A percentile compares a stretch with the other conserved stretches of the same genome.
phyloP scores from a whole-genome alignment of 2,888 invertebrate species.

The Thyatira batis region DNA sequence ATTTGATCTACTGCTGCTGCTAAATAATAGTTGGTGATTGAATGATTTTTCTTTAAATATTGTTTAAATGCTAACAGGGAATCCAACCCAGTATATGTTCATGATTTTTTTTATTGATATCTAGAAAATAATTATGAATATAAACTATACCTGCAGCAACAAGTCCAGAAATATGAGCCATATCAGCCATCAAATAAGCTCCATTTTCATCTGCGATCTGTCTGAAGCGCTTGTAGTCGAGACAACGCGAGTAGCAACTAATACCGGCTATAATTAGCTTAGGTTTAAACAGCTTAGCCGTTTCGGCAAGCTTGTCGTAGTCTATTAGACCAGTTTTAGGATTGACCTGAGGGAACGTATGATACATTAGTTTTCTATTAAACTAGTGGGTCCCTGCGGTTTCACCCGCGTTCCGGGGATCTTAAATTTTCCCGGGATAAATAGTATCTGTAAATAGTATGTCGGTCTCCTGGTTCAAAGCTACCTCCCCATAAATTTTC shows the following conservation, averaged over 20 bases:
- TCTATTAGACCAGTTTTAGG: conserved; percentile 93
- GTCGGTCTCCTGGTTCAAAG: too few relatives aligned
- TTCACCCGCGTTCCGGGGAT: too few relatives aligned
- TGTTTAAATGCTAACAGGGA: too few relatives aligned
- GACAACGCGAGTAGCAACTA: conserved; percentile 95
- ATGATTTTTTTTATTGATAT: too few relatives aligned
- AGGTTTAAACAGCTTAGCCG: conserved; percentile 94
- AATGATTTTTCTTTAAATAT: too few relatives aligned
- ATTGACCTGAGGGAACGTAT: conserved; percentile 78
- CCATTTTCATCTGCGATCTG: conserved; percentile 92
- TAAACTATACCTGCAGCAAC: conserved; percentile 88
- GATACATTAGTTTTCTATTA: not conserved
- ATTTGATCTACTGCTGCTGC: too few relatives aligned
- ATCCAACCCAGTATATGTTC: too few relatives aligned
- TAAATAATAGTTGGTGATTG: too few relatives aligned
- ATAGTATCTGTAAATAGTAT: too few relatives aligned
- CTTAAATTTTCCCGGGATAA: too few relatives aligned
- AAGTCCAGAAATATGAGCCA: conserved; percentile 97
- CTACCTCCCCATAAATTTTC: too few relatives aligned
- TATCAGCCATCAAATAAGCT: conserved; percentile 95
- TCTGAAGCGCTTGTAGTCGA: conserved; percentile 95
- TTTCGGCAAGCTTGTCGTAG: conserved; percentile 92
- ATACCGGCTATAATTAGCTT: conserved; percentile 96
- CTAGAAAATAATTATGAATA: not conserved
- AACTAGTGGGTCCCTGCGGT: too few relatives aligned